Evolutionary conservation across 2,888 invertebrate genomes (phyloP).

Genomic region (Meiosimyza decipiens): DNA sequence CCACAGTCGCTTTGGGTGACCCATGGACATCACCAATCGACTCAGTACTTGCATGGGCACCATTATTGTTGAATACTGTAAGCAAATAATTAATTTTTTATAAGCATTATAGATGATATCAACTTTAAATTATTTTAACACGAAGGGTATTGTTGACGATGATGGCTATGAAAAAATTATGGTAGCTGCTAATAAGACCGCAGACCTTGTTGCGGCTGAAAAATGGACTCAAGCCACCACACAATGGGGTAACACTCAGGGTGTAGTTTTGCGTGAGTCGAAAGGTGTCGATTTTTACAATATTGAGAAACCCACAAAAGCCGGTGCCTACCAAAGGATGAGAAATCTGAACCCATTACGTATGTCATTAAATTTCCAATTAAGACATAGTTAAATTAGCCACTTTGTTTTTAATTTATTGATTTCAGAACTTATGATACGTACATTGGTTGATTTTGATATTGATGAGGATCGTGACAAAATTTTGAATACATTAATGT

Average conservation of each 20-base stretch:
- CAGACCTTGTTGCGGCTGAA: constrained; percentile 70
- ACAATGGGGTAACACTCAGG: constrained; percentile 75
- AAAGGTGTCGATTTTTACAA: constrained; percentile 84
- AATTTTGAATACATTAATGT: constrained; percentile 74
- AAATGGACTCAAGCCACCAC: constrained; percentile 72
- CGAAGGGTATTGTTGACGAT: constrained; percentile 76
- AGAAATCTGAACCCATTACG: constrained; percentile 13
- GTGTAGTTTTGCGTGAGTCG: constrained; percentile 72
- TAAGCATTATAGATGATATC: background rate
- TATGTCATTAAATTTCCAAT: background rate
- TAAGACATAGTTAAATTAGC: background rate
- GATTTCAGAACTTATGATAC: constrained; percentile 56
- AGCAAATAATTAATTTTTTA: constrained; percentile 39
- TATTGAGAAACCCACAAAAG: constrained; percentile 69
- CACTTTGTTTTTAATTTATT: too few relatives aligned
- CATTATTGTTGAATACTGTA: constrained; percentile 78
- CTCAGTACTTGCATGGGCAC: constrained; percentile 85
- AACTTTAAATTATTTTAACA: background rate
- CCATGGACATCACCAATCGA: constrained; percentile 92
- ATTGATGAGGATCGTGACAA: constrained; percentile 58
- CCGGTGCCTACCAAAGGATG: constrained; percentile 44
- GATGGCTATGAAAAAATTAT: constrained; percentile 73
- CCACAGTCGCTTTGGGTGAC: constrained; percentile 86
- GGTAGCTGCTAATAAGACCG: constrained; percentile 70
- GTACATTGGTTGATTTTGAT: constrained; percentile 58